phyloP scores from a whole-genome alignment of 2,888 invertebrate genomes.

The Chydorus sphaericus region DNA sequence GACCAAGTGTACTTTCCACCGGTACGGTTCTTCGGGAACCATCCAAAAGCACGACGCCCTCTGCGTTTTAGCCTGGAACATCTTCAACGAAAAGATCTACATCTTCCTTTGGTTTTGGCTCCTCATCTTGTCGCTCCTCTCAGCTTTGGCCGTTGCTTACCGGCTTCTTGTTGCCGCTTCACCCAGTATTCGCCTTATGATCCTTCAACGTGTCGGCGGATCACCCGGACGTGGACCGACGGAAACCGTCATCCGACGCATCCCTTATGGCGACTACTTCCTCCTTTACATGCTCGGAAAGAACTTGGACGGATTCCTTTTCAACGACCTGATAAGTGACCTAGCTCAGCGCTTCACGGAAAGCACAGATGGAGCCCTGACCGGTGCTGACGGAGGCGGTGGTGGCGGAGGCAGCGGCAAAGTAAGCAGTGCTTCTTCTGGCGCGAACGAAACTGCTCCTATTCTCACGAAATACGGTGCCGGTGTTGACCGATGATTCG shows the following conservation, averaged over 20 bases:
- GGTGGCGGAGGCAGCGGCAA: no score
- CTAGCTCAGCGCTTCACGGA: constrained; percentile 18
- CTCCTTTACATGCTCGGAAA: constrained; percentile 51
- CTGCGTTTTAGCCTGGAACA: constrained; percentile 76
- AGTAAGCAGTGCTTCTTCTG: no score
- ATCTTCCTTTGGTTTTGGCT: constrained; percentile 90
- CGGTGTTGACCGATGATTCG: constrained; percentile 5
- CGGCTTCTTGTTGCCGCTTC: constrained; percentile 61
- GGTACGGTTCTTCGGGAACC: constrained; percentile 71
- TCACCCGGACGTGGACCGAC: constrained; percentile 42
- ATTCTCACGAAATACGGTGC: constrained; percentile 7
- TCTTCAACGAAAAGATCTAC: constrained; percentile 83
- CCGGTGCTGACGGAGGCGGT: no score
- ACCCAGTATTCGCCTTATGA: constrained; percentile 65
- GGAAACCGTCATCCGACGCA: constrained; percentile 48
- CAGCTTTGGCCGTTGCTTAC: constrained; percentile 62
- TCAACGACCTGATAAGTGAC: constrained; percentile 23
- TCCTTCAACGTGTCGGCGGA: constrained; percentile 62
- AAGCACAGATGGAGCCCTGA: neutral
- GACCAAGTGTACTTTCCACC: constrained; percentile 83
- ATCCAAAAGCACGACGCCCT: constrained; percentile 73
- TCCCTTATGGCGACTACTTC: constrained; percentile 72
- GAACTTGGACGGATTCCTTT: constrained; percentile 21
- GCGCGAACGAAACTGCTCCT: constrained; percentile 1
- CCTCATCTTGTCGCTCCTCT: constrained; percentile 56